Base-by-base conservation (phyloP, 1,140 invertebrate genomes). In the Nomia melanderi region DNA sequence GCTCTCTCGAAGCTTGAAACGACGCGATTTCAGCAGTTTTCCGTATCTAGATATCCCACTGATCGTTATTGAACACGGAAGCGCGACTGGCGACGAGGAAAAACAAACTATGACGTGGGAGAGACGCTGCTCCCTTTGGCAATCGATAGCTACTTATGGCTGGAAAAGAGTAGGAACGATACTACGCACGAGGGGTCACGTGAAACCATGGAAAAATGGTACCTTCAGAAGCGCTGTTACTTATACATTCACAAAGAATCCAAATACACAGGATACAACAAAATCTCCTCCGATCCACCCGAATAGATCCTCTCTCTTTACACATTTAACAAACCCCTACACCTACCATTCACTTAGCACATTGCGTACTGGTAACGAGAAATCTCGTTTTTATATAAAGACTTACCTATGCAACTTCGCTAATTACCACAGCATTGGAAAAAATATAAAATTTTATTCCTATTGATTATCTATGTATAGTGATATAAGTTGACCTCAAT, bases 101-200 rank as follows among this genome's bases (percentile, higher is more conserved):
- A 71, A 69, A 74, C 23, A 59, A 50, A 59, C 4, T 12, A n/a
- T 69, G 73, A 76, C 73, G 73, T 76, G n/a, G 44, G 36, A 63
- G 75, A 63, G 41, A 54, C 66, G 44, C 12, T 33, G 75, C 27
- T 77, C n/a, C 57, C 33, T 71, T 63, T 71, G 44, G 36, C 57
- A 63, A 77, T 77, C 75, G 75, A 77, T 77, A 71, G 44, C 25
- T 25, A 44, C 57, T 77, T 77, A 77, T 31, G 69, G 44, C 29
- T 14, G 31, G 11, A 44, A 63, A 63, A 27, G 57, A 63, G 53
- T 54, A 47, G 60, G 8, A 20, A 50, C 23, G 36, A 59, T 36
- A 20, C 29, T 27, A 12, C 44, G 14, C 8, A 11, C 6, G 17
- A 3, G 39, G 25, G 33, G 27, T n/a, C 39, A 20, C 27, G 23